Base-by-base conservation (phyloP, 2,888 invertebrate genomes). In the Clanis bilineata region DNA sequence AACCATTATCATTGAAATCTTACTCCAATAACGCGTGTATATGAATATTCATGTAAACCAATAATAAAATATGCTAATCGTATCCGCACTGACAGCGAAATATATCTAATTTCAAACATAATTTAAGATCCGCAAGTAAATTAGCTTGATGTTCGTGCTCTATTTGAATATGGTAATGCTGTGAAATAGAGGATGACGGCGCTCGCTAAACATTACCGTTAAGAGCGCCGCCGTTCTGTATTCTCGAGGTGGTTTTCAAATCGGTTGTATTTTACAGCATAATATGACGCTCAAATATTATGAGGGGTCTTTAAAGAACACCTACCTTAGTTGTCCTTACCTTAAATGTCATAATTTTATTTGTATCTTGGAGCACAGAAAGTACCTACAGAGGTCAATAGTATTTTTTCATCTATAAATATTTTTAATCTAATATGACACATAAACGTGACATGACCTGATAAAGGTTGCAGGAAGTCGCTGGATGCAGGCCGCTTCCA, bases 71-170 rank as follows among this genome's bases (percentile, higher is more conserved):
- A 85, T 83, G 81, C 72, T 78, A 84, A 83, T 83, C 76, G 80
- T 76, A 79, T 76, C 76, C 79, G 75, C 71, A 74, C 71, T 77
- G 79, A 80, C 79, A 76, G 71, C 73, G 77, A 76, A 82, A 80
- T 82, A 80, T 80, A 81, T 82, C 80, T 84, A 80, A 84, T 82
- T 81, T 80, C 76, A 76, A 73, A 77, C 76, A 75, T 82, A 80
- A 82, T 80, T 78, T 78, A 78, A 79, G 82, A 77, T 73, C 71
- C 69, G 69, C 70, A 75, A 70, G 73, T 79, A 82, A 79, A 81
- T 82, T 81, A 76, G 77, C 77, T 77, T 73, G 76, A 77, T 75
- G 74, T 72, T 73, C 76, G 70, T 68, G 71, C 36, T 36, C 63
- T 68, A 66, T 77, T 78, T 79, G 77, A 78, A 77, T 82, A 79